These are phyloP conservation scores for Xerus inauris DNA, from an alignment of 2,113 vertebrate genomes.

Conservation along the genomic window DNA sequence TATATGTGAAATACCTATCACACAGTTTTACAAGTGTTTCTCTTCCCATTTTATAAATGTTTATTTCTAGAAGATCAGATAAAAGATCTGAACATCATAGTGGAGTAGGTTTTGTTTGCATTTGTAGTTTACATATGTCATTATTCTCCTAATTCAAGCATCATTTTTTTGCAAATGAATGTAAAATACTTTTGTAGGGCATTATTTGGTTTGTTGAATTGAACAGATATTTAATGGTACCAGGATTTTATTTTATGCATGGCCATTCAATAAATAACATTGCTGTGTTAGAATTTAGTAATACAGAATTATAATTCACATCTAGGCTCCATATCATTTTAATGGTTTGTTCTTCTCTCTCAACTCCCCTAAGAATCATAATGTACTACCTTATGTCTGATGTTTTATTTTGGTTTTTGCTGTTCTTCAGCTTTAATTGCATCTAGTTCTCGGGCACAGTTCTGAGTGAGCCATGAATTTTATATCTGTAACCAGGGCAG, in stretches of 20 bases:
- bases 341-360: not conserved
- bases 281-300: not conserved
- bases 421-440: not conserved
- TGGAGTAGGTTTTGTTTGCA: not conserved
- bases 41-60: not conserved
- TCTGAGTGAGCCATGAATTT: not conserved
- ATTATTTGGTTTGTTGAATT: not conserved
- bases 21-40: not conserved
- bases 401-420: not conserved
- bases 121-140: not conserved
- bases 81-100: not conserved
- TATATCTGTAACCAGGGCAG: not conserved
- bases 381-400: not conserved
- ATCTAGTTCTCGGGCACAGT: not conserved
- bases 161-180: not conserved
- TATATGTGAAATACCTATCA: not conserved
- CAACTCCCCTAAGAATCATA: not conserved
- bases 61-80: not conserved
- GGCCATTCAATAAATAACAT: not conserved
- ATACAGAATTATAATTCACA: not conserved
- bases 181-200: not conserved
- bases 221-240: not conserved
- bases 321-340: not conserved
- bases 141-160: not conserved
- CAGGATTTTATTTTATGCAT: not conserved